These are phyloP conservation scores for Ostrea denselamellosa DNA, from an alignment of 1,140 invertebrate species.

Conservation along the genomic window DNA sequence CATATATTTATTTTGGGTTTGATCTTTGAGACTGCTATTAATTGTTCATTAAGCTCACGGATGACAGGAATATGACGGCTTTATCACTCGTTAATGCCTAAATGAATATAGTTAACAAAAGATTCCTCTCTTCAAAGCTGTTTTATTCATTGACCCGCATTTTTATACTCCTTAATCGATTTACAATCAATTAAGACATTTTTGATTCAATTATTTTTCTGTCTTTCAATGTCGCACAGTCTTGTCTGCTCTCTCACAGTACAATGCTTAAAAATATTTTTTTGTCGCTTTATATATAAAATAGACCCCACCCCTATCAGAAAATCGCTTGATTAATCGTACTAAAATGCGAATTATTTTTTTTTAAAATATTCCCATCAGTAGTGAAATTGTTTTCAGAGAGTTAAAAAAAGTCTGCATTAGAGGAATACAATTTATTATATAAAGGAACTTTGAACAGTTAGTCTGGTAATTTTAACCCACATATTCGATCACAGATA, in stretches of 20 bases:
- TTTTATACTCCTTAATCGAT: background rate
- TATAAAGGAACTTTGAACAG: background rate
- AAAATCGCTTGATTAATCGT: too few relatives aligned
- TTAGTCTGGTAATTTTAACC: background rate
- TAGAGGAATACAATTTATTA: background rate
- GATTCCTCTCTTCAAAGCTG: background rate
- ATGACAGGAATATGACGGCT: constrained; percentile 23
- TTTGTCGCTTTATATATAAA: too few relatives aligned
- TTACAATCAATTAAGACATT: background rate
- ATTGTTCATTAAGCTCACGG: constrained; percentile 20
- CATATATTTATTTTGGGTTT: constrained; percentile 32
- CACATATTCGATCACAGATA: constrained; percentile 29
- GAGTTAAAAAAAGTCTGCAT: too few relatives aligned
- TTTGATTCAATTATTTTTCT: background rate
- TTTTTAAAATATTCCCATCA: too few relatives aligned
- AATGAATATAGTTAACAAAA: constrained; percentile 3
- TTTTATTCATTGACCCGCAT: constrained; percentile 18
- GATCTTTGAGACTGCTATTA: constrained; percentile 34
- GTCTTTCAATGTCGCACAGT: background rate
- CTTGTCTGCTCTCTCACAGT: background rate
- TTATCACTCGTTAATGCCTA: background rate
- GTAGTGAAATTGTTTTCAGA: too few relatives aligned
- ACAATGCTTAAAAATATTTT: too few relatives aligned
- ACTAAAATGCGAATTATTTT: too few relatives aligned
- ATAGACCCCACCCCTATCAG: too few relatives aligned